Conservation (phyloP, 2,113 vertebrate species). For the Prunella fulvescens region DNA sequence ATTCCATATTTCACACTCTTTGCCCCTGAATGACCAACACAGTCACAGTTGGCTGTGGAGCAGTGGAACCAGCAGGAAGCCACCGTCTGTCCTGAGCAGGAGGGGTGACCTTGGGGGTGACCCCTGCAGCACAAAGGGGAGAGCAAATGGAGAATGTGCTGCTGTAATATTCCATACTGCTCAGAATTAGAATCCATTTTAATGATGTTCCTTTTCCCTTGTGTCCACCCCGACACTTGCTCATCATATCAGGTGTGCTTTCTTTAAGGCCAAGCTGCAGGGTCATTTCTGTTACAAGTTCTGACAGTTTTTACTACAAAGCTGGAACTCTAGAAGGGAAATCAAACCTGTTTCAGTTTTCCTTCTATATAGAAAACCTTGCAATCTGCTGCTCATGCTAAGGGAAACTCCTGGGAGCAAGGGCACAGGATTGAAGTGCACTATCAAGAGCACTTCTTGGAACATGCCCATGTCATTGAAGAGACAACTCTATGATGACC, state of each 20-base stretch:
- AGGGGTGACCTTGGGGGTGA: background rate
- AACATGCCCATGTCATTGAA: background rate
- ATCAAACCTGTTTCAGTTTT: background rate
- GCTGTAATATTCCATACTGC: background rate
- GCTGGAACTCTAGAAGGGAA: background rate
- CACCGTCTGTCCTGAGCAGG: background rate
- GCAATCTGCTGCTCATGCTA: background rate
- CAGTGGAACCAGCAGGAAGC: background rate
- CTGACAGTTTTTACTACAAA: background rate
- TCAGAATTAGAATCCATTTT: background rate
- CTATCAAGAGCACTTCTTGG: background rate
- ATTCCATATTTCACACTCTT: background rate
- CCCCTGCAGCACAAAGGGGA: background rate
- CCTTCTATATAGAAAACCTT: background rate
- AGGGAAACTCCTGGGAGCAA: background rate
- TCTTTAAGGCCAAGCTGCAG: background rate
- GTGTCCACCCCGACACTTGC: background rate
- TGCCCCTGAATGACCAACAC: background rate
- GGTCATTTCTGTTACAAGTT: background rate
- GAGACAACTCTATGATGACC: background rate
- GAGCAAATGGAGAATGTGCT: background rate
- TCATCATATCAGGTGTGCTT: background rate
- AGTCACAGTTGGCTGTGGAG: accelerated
- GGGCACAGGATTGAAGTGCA: background rate
- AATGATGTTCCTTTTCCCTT: background rate